Base-by-base conservation (phyloP, 1,140 invertebrate genomes). In the Drosophila ohnishii region DNA sequence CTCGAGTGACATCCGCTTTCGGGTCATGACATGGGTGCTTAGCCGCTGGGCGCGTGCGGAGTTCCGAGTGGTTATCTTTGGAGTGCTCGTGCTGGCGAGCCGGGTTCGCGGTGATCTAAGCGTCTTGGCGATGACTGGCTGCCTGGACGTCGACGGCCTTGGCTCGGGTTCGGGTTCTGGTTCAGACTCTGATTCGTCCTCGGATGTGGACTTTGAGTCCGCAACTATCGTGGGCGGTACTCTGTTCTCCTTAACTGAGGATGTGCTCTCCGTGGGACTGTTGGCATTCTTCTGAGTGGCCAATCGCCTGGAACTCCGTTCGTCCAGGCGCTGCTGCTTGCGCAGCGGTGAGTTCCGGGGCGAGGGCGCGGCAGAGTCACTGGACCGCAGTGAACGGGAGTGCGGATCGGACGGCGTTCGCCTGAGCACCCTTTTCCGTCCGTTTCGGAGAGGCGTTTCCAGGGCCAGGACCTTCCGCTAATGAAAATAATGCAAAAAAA, bases 371-470 rank as follows among this genome's bases (percentile, higher is more conserved):
- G 50, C n/a, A 45, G 45, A 40, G 25, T 42, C 67, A 44, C 14
- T 64, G 39, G 44, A n/a, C 5, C 44, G 44, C 16, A 50, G 35
- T 2, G 47, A 32, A 28, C 30, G 28, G 37, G 59, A 44, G 1
- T 25, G 16, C 10, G 34, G 30, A 44, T 67, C 48, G 16, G 67
- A 22, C 1, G 67, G 37, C 14, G 71, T 55, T n/a, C 40, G 56
- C 34, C 67, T 67, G 5, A 85, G 63, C 10, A 87, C 37, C 6
- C 87, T 62, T 28, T 90, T 90, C 6, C 80, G 74, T 3, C 87
- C 87, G 53, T 90, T 90, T 9, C 87, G 70, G 25, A 90, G 6
- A 4, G 87, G 87, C 9, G 87, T 83, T 11, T 86, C 81, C 35
- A 86, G 62, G 16, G 69, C 70, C 40, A 82, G 39, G 14, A 90